Base-by-base conservation (phyloP, 2,888 invertebrate species). In the Steinernema carpocapsae region DNA sequence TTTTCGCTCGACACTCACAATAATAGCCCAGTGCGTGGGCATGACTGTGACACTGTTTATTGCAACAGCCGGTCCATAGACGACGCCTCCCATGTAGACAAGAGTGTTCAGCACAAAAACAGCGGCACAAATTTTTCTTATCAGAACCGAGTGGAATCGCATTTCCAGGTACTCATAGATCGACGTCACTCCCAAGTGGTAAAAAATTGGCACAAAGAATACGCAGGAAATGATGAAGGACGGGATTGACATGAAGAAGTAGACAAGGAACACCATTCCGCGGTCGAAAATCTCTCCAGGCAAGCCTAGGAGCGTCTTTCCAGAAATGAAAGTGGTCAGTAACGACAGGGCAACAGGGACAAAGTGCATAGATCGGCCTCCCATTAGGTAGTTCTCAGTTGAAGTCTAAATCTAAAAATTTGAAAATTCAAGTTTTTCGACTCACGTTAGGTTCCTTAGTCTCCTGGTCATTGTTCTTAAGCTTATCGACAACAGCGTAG, bases 191-290 rank as follows among this genome's bases (percentile, higher is more conserved):
- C 51, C 42, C 32, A 74, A 64, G 17, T 70, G 32, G 70, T 42
- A 76, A 70, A 76, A 76, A 22, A 74, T 74, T 1, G 76, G 76
- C 22, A 76, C 29, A 29, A 76, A 74, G 56, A 74, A 12, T 1
- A 74, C 6, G n/a, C 48, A 46, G 10, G 52, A 43, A 43, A 52
- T 29, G 22, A 56, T 17, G 72, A 77, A 73, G 26, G 76, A 48
- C 10, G 26, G 24, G 3, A 19, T 12, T 10, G 56, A 26, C 56
- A 56, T 56, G 6, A 12, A 26, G 26, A 26, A 56, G 26, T 56
- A 26, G 26, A 56, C 79, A 17, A 83, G 32, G 82, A 82, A 83
- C 75, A 82, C 79, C 48, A 77, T 42, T 0, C 64, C 64, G 29
- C 32, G 64, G 37, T 64, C 64, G 32, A 71, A 73, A 45, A 73